These are phyloP conservation scores for Trachelipus rathkii DNA, from an alignment of 1,140 invertebrate species.

Conservation along the genomic window DNA sequence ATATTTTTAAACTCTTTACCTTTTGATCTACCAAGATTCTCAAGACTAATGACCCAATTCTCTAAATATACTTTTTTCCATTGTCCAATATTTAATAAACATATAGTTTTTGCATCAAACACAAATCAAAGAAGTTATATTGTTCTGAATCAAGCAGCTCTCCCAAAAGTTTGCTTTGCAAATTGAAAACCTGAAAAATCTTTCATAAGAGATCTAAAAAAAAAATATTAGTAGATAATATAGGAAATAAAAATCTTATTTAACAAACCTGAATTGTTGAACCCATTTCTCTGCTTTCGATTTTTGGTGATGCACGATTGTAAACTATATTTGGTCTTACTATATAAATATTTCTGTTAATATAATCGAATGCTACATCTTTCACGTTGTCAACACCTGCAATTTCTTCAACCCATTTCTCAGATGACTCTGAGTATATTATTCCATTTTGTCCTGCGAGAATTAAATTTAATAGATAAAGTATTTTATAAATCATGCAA, in stretches of 20 bases:
- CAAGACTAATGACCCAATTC: neutral
- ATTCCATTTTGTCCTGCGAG: neutral
- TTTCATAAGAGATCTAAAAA: too few species aligned
- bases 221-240: too few species aligned
- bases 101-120: neutral
- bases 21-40: neutral
- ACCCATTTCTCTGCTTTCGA: too few species aligned
- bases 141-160: neutral
- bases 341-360: neutral
- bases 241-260: too few species aligned
- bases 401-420: neutral
- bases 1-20: neutral
- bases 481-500: too few species aligned
- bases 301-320: too few species aligned
- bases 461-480: neutral
- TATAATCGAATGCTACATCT: neutral
- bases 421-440: neutral
- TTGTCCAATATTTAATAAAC: too few species aligned
- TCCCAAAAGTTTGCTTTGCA: neutral
- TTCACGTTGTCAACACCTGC: neutral
- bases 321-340: too few species aligned
- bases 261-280: too few species aligned
- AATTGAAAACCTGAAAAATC: neutral
- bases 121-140: neutral
- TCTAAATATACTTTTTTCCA: neutral